Evolutionary conservation across 2,888 invertebrate species (phyloP), one percentile per base, ranked within the genome.

Genomic region (Pollenia labialis): DNA sequence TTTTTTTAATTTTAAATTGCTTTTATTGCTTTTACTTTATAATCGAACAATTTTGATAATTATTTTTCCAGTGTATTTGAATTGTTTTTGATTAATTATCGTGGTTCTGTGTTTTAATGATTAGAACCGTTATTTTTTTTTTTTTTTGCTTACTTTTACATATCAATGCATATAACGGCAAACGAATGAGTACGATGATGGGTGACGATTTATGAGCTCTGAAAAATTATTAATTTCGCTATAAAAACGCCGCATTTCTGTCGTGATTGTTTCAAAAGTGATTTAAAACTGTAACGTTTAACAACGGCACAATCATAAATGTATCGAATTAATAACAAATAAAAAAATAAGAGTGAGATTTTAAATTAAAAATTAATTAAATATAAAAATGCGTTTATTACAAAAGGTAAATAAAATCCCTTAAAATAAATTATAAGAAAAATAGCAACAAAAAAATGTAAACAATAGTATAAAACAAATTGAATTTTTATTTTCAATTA

Each of bases 211-310:
- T 23, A 18, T 81, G 60, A 23, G 52, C 32, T 69, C 68, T 82
- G 71, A 46, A 9, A 48, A 60, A 42, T 56, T 18, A 62, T 40
- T 46, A 46, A 68, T 48, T 46, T 48, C 52, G 66, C 58, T 91
- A 92, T 92, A 92, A 91, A 92, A 90, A 87, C 86, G 87, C 79
- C 83, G 54, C 84, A 82, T 76, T 88, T 81, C 82, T 68, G 88
- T 82, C 85, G 85, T 71, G 56, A 89, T 76, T 87, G 88, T 89
- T 89, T 91, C 90, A 92, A 90, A 90, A 89, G 89, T 88, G 89
- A 85, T 88, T 88, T 71, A 88, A 76, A 87, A 77, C 84, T 85
- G 76, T 82, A 86, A 88, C 84, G 75, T 89, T 68, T n/a, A 84
- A 87, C 88, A 88, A 80, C 88, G 74, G 40, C 80, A 50, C 23